Evolutionary conservation across 92 coral and sea anemone species (phyloP), one percentile per base, ranked within the genome.

Genomic region (Galaxea fascicularis): DNA sequence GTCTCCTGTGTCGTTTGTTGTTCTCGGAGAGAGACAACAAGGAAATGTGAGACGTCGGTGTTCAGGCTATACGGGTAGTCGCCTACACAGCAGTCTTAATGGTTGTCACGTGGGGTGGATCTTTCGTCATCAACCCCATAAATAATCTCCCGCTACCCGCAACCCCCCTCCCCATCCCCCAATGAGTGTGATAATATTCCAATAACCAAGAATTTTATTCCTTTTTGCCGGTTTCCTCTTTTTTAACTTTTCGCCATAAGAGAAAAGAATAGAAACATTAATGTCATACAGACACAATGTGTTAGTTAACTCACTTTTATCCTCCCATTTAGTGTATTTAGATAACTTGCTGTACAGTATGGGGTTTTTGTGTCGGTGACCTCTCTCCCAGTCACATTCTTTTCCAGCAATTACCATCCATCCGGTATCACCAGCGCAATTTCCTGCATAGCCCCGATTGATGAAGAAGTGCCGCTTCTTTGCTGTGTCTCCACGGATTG

Each of bases 291-390:
- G 20, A 49, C 62, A 25, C 71, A 25, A 30, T 25, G 44, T 65
- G 71, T 16, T 39, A 35, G 35, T 30, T 7, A 25, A 57, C 82
- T 56, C 62, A 79, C 85, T 56, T 10, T 64, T 22, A 18, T 11
- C 49, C 73, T 79, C 66, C 85, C 85, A 79, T 71, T 79, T 80
- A 16, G 71, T 82, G 27, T 51, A 57, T 6, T 64, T 56, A 26
- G 67, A 17, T 14, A 6, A 26, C 51, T 71, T 71, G 65, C 86
- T 82, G 78, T 82, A 82, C 10, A 82, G 51, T 71, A 71, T 71
- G 28, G 77, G 27, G 26, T 28, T 28, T 30, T 41, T 28, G 35
- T 49, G 75, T 30, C 45, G n/a, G 51, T 69, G 25, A 11, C 10
- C 64, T n/a, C 21, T 26, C 17, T 81, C 86, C 77, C 78, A 69